Evolutionary conservation across 1,140 invertebrate genomes (phyloP), one percentile per base, ranked within the genome.

Genomic region (Papilio machaon): DNA sequence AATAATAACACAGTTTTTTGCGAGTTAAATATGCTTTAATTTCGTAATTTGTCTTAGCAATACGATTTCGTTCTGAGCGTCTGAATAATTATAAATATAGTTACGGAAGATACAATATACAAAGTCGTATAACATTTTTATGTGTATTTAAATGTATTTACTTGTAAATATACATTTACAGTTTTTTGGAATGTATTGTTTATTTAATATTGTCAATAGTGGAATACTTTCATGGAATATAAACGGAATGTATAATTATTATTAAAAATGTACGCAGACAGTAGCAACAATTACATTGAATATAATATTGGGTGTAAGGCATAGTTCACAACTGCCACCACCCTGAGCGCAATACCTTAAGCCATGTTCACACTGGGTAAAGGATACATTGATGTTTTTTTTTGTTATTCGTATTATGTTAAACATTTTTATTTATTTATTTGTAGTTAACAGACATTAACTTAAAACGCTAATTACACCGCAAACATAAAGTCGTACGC

Each of bases 21-120:
- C 92, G 90, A 93, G 92, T 94, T 94, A 94, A 94, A 94, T 94
- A 94, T 93, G 90, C 91, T 94, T 93, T 94, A 93, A 94, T 94
- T 93, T 93, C 89, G 89, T 94, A 93, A 93, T 92, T 92, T 91
- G 90, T 94, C 92, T 92, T 94, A 94, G 92, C 92, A 91, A 90
- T 93, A 92, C 87, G 90, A 89, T 93, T 94, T 93, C 90, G 88
- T 91, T 90, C 88, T 92, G 91, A 92, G 92, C 92, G 90, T 92
- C 88, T 90, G 91, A 93, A 89, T 92, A 91, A 87, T 91, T 91
- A 91, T 90, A 91, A 89, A 89, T 89, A 92, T 90, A 92, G 89
- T 90, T 90, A 92, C 90, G 86, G 86, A 88, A 89, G 85, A 86
- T 93, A 92, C 86, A 93, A 85, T 86, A 91, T 85, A 91, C 85